Evolutionary conservation across 1,140 invertebrate genomes (phyloP), one percentile per base, ranked within the genome.

Genomic region (Mya arenaria): DNA sequence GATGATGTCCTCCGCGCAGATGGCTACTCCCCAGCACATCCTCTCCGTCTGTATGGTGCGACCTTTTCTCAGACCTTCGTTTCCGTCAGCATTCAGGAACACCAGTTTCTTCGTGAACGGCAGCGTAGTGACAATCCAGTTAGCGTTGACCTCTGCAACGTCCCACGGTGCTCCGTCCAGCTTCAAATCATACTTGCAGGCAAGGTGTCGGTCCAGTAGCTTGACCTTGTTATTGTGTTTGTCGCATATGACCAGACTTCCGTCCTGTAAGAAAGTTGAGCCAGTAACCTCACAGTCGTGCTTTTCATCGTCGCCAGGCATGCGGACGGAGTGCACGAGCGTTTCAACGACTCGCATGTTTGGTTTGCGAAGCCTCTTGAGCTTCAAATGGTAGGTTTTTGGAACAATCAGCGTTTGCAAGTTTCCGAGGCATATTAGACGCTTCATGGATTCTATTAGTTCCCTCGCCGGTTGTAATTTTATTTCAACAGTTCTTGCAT

Each of bases 151-250:
- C 1, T 68, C 63, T 5, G 77, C 66, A 30, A 80, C 52, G 36
- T 80, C 77, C 77, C 77, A 80, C 30, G 77, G 77, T 23, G 77
- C 62, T 23, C 52, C 77, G 19, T n/a, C 37, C 13, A 80, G 39
- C n/a, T 71, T 71, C 13, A 80, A 19, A 41, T 58, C 65, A 36
- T 48, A 37, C 32, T 58, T 60, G 36, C 77, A 80, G 32, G 41
- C 23, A 60, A 80, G 71, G 10, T 60, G 52, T 15, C 55, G 48
- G 4, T 69, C 63, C 4, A 71, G 52, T 13, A 80, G 36, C 62
- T 80, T 80, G 0, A 80, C 56, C 56, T 80, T 80, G 55, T 80
- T 44, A 37, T 80, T 80, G n/a, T 71, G 77, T 52, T 80, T 80
- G 28, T 80, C 77, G 56, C 77, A 80, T 19, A 80, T 71, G 4